Percentiles rank a stretch among this genome's conserved stretches.
Evolutionary conservation across 2,888 invertebrate species (phyloP).

Genomic region (Coleophora deauratella): DNA sequence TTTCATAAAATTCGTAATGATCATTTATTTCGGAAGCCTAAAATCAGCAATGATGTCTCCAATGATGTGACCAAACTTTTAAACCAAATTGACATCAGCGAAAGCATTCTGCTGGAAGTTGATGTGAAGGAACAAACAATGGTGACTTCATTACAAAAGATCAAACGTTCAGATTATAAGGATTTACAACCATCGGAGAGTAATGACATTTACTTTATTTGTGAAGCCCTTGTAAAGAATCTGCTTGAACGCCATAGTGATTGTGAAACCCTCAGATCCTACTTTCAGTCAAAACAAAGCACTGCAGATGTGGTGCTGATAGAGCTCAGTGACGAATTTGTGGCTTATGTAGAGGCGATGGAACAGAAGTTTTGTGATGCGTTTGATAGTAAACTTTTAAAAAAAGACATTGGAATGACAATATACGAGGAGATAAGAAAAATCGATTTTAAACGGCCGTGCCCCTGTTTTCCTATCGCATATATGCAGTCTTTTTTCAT

Average conservation of each 20-base stretch:
- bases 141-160: neutral
- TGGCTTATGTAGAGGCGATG: neutral
- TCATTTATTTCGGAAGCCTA: neutral
- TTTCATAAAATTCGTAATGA: slow-evolving; percentile 3
- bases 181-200: neutral
- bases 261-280: neutral
- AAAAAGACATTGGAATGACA: neutral
- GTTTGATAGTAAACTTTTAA: neutral
- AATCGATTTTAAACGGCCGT: neutral
- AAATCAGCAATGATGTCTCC: neutral
- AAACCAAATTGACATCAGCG: neutral
- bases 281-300: neutral
- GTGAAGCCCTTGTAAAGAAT: neutral
- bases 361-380: neutral
- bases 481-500: neutral
- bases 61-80: neutral
- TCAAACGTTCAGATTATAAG: neutral
- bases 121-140: neutral
- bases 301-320: neutral
- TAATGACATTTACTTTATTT: neutral
- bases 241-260: neutral
- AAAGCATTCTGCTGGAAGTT: neutral
- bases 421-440: neutral
- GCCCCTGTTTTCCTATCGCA: neutral
- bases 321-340: neutral